Base-by-base conservation (phyloP, 2,113 vertebrate species). In the Pipa parva region DNA sequence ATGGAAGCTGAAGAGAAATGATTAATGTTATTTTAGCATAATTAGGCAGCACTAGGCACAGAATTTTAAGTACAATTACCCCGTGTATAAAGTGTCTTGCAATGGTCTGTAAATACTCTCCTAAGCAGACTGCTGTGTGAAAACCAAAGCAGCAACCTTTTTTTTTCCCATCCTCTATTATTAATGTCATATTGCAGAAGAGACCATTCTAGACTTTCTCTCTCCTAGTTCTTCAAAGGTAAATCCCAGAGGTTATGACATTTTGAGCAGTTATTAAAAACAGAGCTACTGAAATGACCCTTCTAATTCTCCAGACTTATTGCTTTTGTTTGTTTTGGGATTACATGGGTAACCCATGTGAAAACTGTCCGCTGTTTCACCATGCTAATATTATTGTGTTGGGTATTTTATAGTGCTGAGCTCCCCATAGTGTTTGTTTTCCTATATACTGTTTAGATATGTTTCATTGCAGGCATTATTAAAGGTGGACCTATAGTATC, bases 221-320 rank as follows among this genome's bases (percentile, higher is more conserved):
- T 39, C 17, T 27, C 46, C 45, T 37, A 37, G 58, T 60, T 25
- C 36, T 26, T 39, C 26, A 22, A 59, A 39, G 17, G 46, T 39
- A 68, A 49, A 59, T 68, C 56, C 65, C 56, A 39, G 9, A 51
- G 55, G 64, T 59, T 55, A 49, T 68, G 56, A 59, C 55, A 68
- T 68, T 68, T 45, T 31, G 11, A 49, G 29, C 26, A 51, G 56
- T 59, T 68, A 68, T 68, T 68, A 46, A 46, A 3, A 48, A 50
- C 12, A 24, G 28, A 31, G 54, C 42, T 26, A 21, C 27, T 39
- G 31, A 12, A 31, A 12, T 67, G 64, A 59, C 55, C 28, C 46
- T 58, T 15, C 20, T 55, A 48, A 67, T 49, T 66, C 54, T 37
- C 27, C 22, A 39, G 50, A 17, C 39, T 45, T 46, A 26, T 7